Base-by-base conservation (phyloP, 1,140 invertebrate genomes). In the Zophobas morio region DNA sequence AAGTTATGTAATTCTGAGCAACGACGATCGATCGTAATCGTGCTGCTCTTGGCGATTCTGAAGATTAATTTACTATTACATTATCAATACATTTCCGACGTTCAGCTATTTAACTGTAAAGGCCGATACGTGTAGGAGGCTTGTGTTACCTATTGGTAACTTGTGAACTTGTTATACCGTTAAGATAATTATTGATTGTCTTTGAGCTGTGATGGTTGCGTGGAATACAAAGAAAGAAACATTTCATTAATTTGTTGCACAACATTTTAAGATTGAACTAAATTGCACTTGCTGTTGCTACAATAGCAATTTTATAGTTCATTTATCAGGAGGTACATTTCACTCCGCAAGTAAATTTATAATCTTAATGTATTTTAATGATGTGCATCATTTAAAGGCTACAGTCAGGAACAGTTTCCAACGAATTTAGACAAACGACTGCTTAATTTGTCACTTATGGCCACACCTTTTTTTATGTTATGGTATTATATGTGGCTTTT, bases 61-160 rank as follows among this genome's bases (percentile, higher is more conserved):
- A n/a, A 60, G 56, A 66, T 66, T 42, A 66, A 66, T 66, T 66
- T 42, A 66, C 42, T 42, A 66, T 39, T 32, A 40, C 60, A 66
- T 60, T 66, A 66, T 66, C 60, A 66, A 66, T 42, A 40, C 60
- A 39, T 66, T 66, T 66, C 42, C 37, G 6, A 66, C 60, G 39
- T 42, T 66, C 60, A 40, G 32, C 60, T 39, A 66, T 42, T 66
- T 42, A 66, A 66, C 60, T 66, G 60, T 66, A 66, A 60, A 66
- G 37, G 42, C 60, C 40, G 56, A 66, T 66, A 66, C 20, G 39
- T 66, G 60, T 66, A 40, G 60, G 60, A 66, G 60, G 37, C 39
- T 39, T 20, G 37, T 66, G 20, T 8, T 66, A 66, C 39, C 37
- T 39, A 40, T 63, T 63, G 57, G 57, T 36, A 66, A 66, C 60